A percentile compares a stretch with the other conserved stretches of the same genome.
These are phyloP conservation scores for Machaerirhynchus nigripectus DNA, from an alignment of 2,113 vertebrate genomes.

Conservation along the genomic window DNA sequence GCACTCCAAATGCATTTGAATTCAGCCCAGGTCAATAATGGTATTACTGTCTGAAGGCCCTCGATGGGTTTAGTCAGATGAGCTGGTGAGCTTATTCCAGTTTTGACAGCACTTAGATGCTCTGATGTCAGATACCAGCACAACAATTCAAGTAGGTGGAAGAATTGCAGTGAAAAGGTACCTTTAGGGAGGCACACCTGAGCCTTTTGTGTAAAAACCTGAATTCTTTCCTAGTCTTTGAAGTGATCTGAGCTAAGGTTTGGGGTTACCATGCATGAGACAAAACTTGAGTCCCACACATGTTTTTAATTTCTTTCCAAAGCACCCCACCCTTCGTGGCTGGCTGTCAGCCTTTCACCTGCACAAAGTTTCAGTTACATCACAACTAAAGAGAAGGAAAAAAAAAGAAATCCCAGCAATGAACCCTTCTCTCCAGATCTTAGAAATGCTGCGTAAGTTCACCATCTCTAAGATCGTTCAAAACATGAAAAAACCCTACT, in stretches of 20 bases:
- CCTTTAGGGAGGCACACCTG: background rate
- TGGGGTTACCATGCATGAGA: background rate
- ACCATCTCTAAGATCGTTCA: background rate
- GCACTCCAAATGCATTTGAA: slow-evolving; percentile 65
- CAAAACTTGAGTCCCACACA: background rate
- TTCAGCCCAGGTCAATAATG: slow-evolving; percentile 65
- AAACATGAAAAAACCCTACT: background rate
- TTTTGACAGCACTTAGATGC: slow-evolving; percentile 32
- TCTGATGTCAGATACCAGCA: slow-evolving; percentile 15
- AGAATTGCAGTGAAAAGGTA: background rate
- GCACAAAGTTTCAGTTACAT: background rate
- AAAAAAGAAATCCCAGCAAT: background rate
- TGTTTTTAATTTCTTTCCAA: background rate
- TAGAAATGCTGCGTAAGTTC: background rate
- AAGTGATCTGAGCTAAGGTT: background rate
- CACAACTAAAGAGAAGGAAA: background rate
- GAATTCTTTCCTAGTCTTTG: background rate
- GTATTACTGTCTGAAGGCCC: slow-evolving; percentile 59
- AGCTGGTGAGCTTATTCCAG: slow-evolving; percentile 42
- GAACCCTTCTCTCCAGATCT: background rate
- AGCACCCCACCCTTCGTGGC: background rate
- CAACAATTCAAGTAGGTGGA: background rate
- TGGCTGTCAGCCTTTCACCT: background rate
- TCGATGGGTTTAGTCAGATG: slow-evolving; percentile 35
- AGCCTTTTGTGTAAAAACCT: background rate